Percentiles rank a stretch among this genome's conserved stretches.
Evolutionary conservation across 2,113 vertebrate genomes (phyloP).

Genomic region (Thalassarche chlororhynchos): DNA sequence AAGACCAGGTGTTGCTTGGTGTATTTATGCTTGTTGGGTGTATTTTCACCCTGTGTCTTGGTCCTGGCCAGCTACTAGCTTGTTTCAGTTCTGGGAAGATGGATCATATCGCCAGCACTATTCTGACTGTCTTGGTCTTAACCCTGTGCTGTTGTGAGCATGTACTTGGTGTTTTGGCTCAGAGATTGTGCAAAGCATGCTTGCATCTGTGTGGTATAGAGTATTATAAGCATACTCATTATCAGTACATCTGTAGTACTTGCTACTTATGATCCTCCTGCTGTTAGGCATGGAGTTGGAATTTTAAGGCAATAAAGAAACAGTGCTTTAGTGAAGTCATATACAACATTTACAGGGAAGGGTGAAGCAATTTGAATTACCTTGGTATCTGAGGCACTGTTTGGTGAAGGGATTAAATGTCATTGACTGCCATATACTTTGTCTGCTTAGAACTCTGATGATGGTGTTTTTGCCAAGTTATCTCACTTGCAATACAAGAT

Average conservation of each 20-base stretch:
- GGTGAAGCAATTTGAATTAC: not conserved
- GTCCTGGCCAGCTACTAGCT: not conserved
- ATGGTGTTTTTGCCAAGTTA: not conserved
- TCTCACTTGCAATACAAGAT: not conserved
- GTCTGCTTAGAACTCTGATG: not conserved
- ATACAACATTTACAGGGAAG: not conserved
- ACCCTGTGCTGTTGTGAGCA: not conserved
- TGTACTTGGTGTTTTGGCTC: not conserved
- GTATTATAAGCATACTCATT: not conserved
- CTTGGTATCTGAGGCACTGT: not conserved
- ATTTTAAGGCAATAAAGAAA: not conserved
- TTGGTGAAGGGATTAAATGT: not conserved
- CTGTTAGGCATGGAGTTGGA: not conserved
- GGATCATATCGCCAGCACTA: not conserved
- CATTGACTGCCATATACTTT: not conserved
- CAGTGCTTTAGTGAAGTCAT: not conserved
- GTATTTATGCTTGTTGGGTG: not conserved
- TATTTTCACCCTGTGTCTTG: not conserved
- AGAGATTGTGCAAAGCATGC: not conserved
- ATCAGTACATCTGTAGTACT: not conserved
- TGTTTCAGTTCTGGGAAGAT: not conserved
- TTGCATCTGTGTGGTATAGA: not conserved
- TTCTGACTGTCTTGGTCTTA: not conserved
- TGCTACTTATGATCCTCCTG: not conserved
- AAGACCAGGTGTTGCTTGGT: not conserved